A percentile compares a stretch with the other conserved stretches of the same genome.
Evolutionary conservation across 1,140 invertebrate genomes (phyloP).

Genomic region (Gonioctena quinquepunctata): DNA sequence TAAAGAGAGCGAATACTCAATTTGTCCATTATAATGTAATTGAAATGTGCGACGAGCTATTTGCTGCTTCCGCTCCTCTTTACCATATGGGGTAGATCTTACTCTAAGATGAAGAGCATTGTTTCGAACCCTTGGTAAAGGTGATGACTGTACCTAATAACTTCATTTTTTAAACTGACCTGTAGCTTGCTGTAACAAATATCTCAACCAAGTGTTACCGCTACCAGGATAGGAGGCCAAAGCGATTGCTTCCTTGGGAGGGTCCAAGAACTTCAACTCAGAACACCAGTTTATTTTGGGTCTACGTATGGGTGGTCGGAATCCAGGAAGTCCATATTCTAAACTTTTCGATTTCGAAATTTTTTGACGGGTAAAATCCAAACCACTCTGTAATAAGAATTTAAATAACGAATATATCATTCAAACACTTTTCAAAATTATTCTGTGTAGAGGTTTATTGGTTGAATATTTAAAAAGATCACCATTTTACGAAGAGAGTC

Average conservation of each 20-base stretch:
- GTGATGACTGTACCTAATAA: too few relatives aligned
- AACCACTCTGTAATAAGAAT: not conserved
- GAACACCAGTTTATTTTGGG: slow-evolving; percentile 59
- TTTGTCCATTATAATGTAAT: too few relatives aligned
- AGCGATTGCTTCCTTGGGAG: slow-evolving; percentile 59
- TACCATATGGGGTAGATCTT: too few relatives aligned
- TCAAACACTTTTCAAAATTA: too few relatives aligned
- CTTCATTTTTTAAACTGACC: too few relatives aligned
- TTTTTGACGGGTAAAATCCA: not conserved
- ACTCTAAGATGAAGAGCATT: too few relatives aligned
- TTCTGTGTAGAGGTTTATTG: not conserved
- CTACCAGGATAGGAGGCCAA: slow-evolving; percentile 78
- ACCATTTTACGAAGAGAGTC: too few relatives aligned
- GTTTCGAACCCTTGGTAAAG: too few relatives aligned
- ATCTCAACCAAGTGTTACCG: slow-evolving; percentile 80
- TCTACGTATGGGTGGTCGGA: slow-evolving; percentile 42
- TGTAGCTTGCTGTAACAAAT: slow-evolving; percentile 76
- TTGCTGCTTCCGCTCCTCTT: too few relatives aligned
- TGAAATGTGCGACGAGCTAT: too few relatives aligned
- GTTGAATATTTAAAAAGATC: not conserved
- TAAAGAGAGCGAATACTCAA: too few relatives aligned
- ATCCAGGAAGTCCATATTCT: slow-evolving; percentile 37
- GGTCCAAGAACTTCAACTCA: slow-evolving; percentile 54
- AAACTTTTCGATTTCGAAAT: slow-evolving; percentile 29
- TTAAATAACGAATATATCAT: too few relatives aligned